Base-by-base conservation (phyloP, 2,113 vertebrate species). In the Ciconia boyciana region DNA sequence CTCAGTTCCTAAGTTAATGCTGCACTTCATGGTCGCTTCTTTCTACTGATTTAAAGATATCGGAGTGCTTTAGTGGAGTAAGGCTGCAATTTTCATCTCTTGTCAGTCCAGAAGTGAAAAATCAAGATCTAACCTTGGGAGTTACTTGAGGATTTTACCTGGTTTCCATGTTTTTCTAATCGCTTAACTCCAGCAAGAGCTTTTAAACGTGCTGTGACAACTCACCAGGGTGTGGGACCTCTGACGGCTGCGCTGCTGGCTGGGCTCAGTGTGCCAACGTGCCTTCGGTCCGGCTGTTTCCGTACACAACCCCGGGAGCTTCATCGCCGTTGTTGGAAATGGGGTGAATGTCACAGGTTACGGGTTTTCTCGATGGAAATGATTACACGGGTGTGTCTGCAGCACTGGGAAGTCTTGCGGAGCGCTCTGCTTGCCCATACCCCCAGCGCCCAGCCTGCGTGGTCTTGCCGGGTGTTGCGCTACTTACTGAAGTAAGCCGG, bases 31-130 rank as follows among this genome's bases (percentile, higher is more conserved):
- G 18, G 34, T 22, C 31, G 31, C 31, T 25, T 8, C 44, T 43
- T 43, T 13, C 32, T 17, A 3, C 54, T 0, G 3, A 10, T 32
- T 3, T 11, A 5, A 65, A 43, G 68, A 2, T 13, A 6, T 1
- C 0, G 0, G 25, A 8, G 25, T 36, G 78, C 70, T 22, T 54
- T 7, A 8, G 49, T 36, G 29, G 41, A 19, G 32, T 3, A 17
- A 20, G 14, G 64, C 55, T 32, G 48, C 64, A 14, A 8, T 26
- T 43, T 62, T 12, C n/a, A 22, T 20, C n/a, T 39, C 39, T 54
- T 43, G 29, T 41, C 41, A 22, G n/a, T 12, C 14, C 16, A 29
- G 15, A 14, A n/a, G 11, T 31, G n/a, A 70, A 31, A 31, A 55
- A n/a, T 25, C 31, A 32, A n/a, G 20, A 20, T 17, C n/a, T 18